A percentile compares a stretch with the other conserved stretches of the same genome.
Conservation (phyloP, 2,113 vertebrate genomes). For the Bubalus kerabau region DNA sequence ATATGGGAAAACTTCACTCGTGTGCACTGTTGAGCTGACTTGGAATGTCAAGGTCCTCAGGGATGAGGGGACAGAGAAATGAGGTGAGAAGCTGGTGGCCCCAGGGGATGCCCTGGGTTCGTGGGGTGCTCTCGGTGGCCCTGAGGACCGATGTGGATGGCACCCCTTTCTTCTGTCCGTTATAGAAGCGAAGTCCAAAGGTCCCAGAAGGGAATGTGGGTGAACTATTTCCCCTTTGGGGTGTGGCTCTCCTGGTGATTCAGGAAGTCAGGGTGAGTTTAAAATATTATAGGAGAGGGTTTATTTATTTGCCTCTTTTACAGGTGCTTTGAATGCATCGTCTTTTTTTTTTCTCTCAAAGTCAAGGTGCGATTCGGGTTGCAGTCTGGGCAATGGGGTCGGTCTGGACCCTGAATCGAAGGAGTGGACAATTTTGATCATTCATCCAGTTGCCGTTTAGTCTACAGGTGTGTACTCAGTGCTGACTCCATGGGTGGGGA, state of each 20-base stretch:
- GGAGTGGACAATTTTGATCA: not conserved
- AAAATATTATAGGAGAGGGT: not conserved
- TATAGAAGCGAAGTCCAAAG: not conserved
- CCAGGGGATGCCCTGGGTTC: not conserved
- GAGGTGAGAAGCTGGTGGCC: not conserved
- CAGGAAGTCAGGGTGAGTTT: not conserved
- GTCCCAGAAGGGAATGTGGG: not conserved
- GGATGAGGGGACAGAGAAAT: not conserved
- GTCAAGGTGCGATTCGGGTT: not conserved
- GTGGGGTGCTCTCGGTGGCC: not conserved
- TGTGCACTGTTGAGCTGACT: not conserved
- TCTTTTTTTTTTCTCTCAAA: not conserved
- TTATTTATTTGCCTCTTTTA: not conserved
- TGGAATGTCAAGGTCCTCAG: not conserved
- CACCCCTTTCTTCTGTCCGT: not conserved
- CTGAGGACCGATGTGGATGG: fast-evolving
- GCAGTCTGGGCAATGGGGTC: not conserved
- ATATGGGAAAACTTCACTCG: not conserved
- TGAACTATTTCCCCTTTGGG: not conserved
- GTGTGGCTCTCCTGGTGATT: not conserved
- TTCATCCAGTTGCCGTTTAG: not conserved
- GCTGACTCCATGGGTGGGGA: not conserved
- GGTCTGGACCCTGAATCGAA: not conserved
- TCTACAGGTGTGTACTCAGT: not conserved
- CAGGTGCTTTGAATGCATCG: not conserved